phyloP scores from a whole-genome alignment of 2,113 vertebrate species.

The Caloenas nicobarica region DNA sequence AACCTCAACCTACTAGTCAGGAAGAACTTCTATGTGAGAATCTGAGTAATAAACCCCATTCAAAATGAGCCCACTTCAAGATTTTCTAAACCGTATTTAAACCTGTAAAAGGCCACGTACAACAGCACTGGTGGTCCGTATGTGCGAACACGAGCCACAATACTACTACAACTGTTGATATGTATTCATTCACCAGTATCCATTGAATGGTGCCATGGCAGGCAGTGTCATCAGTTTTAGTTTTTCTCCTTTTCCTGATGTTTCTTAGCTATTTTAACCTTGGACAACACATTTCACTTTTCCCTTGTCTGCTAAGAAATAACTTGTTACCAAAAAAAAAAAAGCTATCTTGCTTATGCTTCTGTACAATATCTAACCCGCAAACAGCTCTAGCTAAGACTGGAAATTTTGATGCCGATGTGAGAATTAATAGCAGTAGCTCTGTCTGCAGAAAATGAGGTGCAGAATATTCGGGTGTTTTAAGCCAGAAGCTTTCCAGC shows the following conservation, averaged over 20 bases:
- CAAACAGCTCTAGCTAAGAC: neutral
- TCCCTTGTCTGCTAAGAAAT: neutral
- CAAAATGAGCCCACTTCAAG: neutral
- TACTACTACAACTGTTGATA: neutral
- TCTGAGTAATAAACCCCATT: neutral
- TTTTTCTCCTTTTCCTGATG: neutral
- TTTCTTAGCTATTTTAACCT: neutral
- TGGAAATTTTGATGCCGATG: neutral
- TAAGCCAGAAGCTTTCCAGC: neutral
- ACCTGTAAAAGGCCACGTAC: neutral
- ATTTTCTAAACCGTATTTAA: neutral
- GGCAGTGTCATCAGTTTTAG: neutral
- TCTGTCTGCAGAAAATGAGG: neutral
- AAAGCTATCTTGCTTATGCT: neutral
- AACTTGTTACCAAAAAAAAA: neutral
- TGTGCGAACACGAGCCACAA: neutral
- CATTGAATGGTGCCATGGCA: neutral
- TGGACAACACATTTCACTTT: neutral
- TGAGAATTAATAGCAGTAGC: neutral
- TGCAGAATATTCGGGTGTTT: neutral
- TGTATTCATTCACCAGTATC: neutral
- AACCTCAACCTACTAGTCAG: neutral
- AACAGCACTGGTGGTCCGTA: neutral
- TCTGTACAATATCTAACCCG: neutral
- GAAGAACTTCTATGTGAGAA: neutral